These are phyloP conservation scores for Muscina levida DNA, from an alignment of 2,888 invertebrate species.

Conservation along the genomic window DNA sequence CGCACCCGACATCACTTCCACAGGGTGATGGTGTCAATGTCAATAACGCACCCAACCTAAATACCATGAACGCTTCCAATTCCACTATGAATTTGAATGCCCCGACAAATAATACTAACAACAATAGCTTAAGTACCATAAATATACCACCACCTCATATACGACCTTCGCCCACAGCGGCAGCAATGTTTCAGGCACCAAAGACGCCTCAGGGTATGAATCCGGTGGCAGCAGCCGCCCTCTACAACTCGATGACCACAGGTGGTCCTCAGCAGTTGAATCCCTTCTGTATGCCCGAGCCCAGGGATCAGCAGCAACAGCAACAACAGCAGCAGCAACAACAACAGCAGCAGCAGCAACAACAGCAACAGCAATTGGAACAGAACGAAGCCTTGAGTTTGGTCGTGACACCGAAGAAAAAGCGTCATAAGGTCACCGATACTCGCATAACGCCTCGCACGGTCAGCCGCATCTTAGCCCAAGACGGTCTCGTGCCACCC, in stretches of 20 bases:
- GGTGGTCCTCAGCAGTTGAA: constrained; percentile 78
- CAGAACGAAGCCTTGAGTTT: constrained; percentile 96
- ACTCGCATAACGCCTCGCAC: constrained; percentile 95
- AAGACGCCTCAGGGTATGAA: constrained; percentile 86
- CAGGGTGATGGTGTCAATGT: constrained; percentile 50
- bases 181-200: constrained; percentile 91
- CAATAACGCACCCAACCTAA: constrained; percentile 51
- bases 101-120: constrained; percentile 75
- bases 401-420: constrained; percentile 97
- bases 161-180: constrained; percentile 85
- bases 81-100: constrained; percentile 68
- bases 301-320: constrained; percentile 85
- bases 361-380: constrained; percentile 84
- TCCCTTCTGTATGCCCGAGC: constrained; percentile 83
- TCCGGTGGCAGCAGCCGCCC: constrained; percentile 82
- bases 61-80: constrained; percentile 48
- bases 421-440: constrained; percentile 98
- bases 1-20: constrained; percentile 44
- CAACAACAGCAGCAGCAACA: constrained; percentile 86
- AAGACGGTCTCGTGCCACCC: constrained; percentile 88
- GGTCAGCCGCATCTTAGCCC: constrained; percentile 91
- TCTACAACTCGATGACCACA: constrained; percentile 85
- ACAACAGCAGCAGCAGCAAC: constrained; percentile 82
- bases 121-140: constrained; percentile 81
- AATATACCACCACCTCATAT: constrained; percentile 84